These are phyloP conservation scores for Bradypodion pumilum DNA, from an alignment of 2,797 vertebrate species.

Conservation along the genomic window DNA sequence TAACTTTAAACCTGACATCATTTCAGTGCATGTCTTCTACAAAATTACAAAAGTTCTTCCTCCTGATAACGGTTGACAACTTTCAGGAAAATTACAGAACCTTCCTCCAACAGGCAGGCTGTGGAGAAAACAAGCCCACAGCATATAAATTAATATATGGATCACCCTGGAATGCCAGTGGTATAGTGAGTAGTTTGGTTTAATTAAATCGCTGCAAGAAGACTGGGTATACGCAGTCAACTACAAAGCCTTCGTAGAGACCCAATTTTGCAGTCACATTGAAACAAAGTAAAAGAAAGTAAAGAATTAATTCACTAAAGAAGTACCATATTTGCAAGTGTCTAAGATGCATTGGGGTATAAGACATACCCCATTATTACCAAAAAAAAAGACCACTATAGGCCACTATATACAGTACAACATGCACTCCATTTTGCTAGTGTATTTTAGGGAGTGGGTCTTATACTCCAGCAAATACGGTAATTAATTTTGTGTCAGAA, in stretches of 20 bases:
- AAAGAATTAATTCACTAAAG: neutral
- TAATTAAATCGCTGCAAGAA: neutral
- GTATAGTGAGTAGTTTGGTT: neutral
- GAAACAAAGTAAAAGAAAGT: neutral
- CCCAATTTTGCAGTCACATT: neutral
- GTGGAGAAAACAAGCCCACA: too few species aligned
- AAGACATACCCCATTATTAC: too few species aligned
- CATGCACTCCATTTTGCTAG: too few species aligned
- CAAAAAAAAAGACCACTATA: too few species aligned
- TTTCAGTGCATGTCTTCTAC: neutral
- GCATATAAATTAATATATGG: neutral
- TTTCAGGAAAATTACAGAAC: too few species aligned
- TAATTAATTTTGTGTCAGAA: too few species aligned
- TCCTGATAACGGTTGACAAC: neutral
- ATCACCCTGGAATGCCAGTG: neutral
- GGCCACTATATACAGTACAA: too few species aligned
- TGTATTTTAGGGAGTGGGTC: too few species aligned
- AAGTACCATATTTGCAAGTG: neutral
- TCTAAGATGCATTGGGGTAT: too few species aligned
- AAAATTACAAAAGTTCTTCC: neutral
- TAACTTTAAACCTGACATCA: slow-evolving; percentile 27
- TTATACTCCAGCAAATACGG: too few species aligned
- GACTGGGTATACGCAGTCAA: neutral
- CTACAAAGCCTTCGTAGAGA: neutral
- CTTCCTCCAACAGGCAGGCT: neutral